Percentiles rank a stretch among this genome's conserved stretches.
Evolutionary conservation across 1,140 invertebrate genomes (phyloP).

Genomic region (Zaprionus inermis): DNA sequence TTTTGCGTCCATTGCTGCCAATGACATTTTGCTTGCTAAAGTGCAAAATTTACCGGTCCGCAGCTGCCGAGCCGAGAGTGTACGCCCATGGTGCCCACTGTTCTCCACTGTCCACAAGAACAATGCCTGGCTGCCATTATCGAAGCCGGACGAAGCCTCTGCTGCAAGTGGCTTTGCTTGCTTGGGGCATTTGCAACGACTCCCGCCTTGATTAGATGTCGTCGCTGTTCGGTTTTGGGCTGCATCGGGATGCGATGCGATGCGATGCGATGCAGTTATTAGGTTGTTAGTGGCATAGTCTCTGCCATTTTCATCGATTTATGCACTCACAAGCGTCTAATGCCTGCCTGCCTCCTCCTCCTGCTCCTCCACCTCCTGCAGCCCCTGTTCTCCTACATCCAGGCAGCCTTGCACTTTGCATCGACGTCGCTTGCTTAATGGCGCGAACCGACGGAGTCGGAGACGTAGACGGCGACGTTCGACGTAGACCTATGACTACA

Average conservation of each 20-base stretch:
- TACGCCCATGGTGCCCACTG: conserved; percentile 32
- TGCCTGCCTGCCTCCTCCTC: conserved; percentile 38
- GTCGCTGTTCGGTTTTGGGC: conserved; percentile 51
- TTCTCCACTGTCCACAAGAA: conserved; percentile 44
- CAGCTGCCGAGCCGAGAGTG: conserved; percentile 22
- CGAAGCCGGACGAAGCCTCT: conserved; percentile 16
- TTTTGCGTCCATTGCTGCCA: conserved; percentile 80
- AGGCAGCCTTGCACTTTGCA: conserved; percentile 27
- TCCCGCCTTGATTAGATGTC: conserved; percentile 74
- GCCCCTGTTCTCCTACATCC: not conserved
- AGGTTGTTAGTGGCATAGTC: conserved; percentile 80
- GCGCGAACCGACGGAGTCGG: conserved; percentile 46
- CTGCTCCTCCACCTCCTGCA: no score
- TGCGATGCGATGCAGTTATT: conserved; percentile 68
- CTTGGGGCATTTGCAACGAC: conserved; percentile 61
- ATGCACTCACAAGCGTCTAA: conserved; percentile 78
- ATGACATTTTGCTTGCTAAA: conserved; percentile 81
- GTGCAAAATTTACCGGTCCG: conserved; percentile 81
- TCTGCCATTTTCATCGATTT: conserved; percentile 78
- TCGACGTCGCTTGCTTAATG: conserved; percentile 66
- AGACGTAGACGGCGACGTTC: conserved; percentile 4
- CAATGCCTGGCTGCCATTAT: conserved; percentile 58
- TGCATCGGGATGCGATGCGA: no score
- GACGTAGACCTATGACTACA: not conserved
- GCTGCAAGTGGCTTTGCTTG: conserved; percentile 76